Base-by-base conservation (phyloP, 2,797 vertebrate species). In the Galago senegalensis region DNA sequence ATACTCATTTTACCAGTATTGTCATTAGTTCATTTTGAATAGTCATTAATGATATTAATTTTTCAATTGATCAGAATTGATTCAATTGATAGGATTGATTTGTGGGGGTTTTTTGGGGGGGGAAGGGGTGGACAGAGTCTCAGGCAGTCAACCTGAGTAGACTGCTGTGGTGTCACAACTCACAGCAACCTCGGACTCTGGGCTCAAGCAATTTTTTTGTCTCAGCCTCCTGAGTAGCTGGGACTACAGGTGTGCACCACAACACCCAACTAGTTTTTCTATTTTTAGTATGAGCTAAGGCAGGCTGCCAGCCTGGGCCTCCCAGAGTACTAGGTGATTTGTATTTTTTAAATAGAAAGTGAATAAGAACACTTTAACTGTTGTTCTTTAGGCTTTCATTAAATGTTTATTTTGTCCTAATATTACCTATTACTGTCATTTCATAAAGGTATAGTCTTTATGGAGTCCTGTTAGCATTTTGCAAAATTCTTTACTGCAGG, bases 361-460 rank as follows among this genome's bases (percentile, higher is more conserved):
- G 31, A 91, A 25, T 73, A 63, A 89, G 60, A 76, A 16, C 65
- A n/a, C 77, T 82, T 79, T 85, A 82, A 53, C 29, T 90, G 2
- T 17, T 88, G 20, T 93, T 34, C 34, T 93, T 69, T 77, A 80
- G 87, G 18, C 40, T 63, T 95, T 90, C 80, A 14, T 69, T 93
- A 87, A 61, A 27, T 53, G 13, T 92, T 85, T 86, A 10, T 69
- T 63, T 91, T 61, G 21, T 3, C 34, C 34, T 73, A 40, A 23
- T 40, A 1, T 72, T 72, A 76, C 13, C 29, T 61, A 4, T 80
- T 79, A 70, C 29, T 87, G 3, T 63, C 69, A 10, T 60, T 88
- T 76, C 60, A 43, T 49, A 40, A 7, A 69, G 46, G 8, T 84
- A 2, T 81, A 34, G 5, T 92, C 29, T 81, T 84, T 82, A 31